phyloP scores from a whole-genome alignment of 2,113 vertebrate genomes.

The Dascyllus trimaculatus region DNA sequence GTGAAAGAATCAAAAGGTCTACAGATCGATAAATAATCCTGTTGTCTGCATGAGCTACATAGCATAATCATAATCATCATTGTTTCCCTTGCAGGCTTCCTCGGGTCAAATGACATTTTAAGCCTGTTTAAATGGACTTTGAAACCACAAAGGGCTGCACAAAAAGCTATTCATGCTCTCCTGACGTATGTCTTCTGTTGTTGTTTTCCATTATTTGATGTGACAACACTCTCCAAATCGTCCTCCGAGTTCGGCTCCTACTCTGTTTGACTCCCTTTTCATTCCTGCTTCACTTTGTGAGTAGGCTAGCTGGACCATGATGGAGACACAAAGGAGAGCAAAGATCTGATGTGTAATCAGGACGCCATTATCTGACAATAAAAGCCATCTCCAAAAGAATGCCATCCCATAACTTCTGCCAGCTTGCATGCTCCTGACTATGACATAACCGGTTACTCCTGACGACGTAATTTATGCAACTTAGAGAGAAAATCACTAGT shows the following conservation, averaged over 20 bases:
- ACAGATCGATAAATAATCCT: not conserved
- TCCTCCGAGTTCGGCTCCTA: not conserved
- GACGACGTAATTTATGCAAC: not conserved
- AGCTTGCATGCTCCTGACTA: not conserved
- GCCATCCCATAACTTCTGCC: slow-evolving; percentile 23
- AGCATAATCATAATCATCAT: not conserved
- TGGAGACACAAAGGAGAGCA: slow-evolving; percentile 24
- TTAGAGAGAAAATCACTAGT: too few relatives aligned
- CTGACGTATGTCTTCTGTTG: not conserved
- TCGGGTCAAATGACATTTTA: slow-evolving; percentile 1
- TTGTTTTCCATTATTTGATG: not conserved
- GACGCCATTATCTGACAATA: slow-evolving; percentile 38
- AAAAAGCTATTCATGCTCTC: not conserved
- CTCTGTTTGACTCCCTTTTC: not conserved
- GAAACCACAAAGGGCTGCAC: not conserved
- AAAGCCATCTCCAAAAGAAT: slow-evolving; percentile 48
- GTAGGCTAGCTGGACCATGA: slow-evolving; percentile 32
- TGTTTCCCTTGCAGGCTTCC: not conserved
- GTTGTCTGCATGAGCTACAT: not conserved
- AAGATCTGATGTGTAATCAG: slow-evolving; percentile 32
- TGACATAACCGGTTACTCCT: too few relatives aligned
- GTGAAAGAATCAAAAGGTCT: not conserved
- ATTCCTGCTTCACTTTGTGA: slow-evolving; percentile 4
- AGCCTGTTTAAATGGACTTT: not conserved
- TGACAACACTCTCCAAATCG: not conserved